Evolutionary conservation across 1,140 invertebrate genomes (phyloP), one percentile per base, ranked within the genome.

Genomic region (Bactericera cockerelli): DNA sequence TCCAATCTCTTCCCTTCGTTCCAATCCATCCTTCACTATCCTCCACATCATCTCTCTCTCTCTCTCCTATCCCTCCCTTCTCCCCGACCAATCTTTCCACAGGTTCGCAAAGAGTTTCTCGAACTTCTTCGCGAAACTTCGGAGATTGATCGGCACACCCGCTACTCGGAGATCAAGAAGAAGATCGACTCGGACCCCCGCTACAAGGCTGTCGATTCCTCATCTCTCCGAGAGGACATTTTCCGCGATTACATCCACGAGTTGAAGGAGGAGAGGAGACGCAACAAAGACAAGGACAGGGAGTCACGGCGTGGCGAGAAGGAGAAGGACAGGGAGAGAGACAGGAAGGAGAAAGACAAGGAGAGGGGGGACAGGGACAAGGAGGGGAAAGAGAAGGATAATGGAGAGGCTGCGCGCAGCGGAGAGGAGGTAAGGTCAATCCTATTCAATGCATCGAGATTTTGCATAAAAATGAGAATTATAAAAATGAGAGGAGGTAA

Each of bases 161-260:
- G 90, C 36, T 99, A 94, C 93, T 79, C 83, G 42, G 92, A 97
- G 60, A 83, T 88, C 14, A 98, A 98, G 75, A 94, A 97, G 72
- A 88, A 87, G 66, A 76, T 98, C 26, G 92, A 97, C 66, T 74
- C 78, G 8, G 95, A 98, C 74, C 71, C 84, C 31, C 78, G 94
- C 22, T 99, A 97, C 73, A 89, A 93, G 68, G 81, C 85, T 13
- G 86, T 98, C 1, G 93, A 98, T 26, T 90, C 88, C n/a, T 84
- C 87, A 57, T 77, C 79, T 1, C 76, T 86, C 38, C 76, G 92
- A 1, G 95, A 99, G 74, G 93, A 98, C 71, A 92, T 89, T 78
- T 99, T 98, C 72, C 80, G 87, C 60, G 93, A 96, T 70, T 94
- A 90, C 70, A 77, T 91, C 61, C 83, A 86, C 64, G 75, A 83